These are phyloP conservation scores for Eupithecia centaureata DNA, from an alignment of 2,888 invertebrate genomes.

Conservation along the genomic window DNA sequence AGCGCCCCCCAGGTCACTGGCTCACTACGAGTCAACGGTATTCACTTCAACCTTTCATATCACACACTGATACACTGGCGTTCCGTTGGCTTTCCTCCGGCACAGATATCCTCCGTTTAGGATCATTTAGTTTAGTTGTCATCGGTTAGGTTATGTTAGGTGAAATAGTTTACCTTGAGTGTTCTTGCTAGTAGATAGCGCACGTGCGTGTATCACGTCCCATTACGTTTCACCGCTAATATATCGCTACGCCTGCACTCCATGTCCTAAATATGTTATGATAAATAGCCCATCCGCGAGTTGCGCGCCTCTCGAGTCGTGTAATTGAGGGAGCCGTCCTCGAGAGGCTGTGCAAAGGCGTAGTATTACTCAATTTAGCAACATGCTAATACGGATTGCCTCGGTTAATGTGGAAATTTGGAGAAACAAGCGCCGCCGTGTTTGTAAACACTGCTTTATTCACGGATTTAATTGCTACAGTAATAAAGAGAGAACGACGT, in stretches of 20 bases:
- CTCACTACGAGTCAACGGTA: background rate
- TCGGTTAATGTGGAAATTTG: constrained; percentile 36
- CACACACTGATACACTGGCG: background rate
- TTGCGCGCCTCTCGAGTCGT: background rate
- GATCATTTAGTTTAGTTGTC: background rate
- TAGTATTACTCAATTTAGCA: constrained; percentile 40
- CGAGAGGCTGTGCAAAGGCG: constrained; percentile 21
- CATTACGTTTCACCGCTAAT: background rate
- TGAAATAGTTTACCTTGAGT: background rate
- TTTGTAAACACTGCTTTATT: constrained; percentile 27
- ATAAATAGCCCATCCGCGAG: background rate
- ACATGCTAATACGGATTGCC: constrained; percentile 39
- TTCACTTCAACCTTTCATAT: background rate
- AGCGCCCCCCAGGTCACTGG: background rate
- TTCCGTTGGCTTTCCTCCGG: background rate
- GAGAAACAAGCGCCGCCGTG: constrained; percentile 24
- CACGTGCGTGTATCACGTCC: background rate
- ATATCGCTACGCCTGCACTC: background rate
- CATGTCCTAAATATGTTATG: background rate
- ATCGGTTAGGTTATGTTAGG: background rate
- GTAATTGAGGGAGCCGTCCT: background rate
- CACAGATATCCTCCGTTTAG: background rate
- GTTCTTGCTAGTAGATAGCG: background rate
- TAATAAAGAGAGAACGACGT: background rate
- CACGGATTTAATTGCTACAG: background rate